Percentiles rank a stretch among this genome's conserved stretches.
Conservation (phyloP, 1,140 invertebrate species). For the Carcinoscorpius rotundicauda region DNA sequence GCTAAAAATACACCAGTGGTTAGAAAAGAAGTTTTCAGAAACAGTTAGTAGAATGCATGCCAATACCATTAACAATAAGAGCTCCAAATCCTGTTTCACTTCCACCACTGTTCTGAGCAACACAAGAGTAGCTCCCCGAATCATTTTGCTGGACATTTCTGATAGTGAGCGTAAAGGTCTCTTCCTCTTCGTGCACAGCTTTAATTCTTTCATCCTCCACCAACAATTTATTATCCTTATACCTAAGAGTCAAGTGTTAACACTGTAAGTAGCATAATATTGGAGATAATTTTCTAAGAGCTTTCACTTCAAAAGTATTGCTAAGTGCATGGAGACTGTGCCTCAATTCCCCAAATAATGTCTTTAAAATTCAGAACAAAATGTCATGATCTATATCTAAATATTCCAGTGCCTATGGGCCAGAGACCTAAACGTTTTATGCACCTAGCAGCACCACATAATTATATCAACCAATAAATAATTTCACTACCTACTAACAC, state of each 20-base stretch:
- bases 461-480: no score
- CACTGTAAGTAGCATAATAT: background rate
- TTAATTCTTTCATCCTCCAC: constrained; percentile 52
- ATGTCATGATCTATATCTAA: no score
- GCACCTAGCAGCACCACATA: no score
- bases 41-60: no score
- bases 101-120: constrained; percentile 60
- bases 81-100: constrained; percentile 29
- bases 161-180: constrained; percentile 60
- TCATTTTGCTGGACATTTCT: constrained; percentile 69
- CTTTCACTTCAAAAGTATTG: no score
- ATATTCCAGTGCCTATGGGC: no score
- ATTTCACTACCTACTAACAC: no score
- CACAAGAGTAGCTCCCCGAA: constrained; percentile 77
- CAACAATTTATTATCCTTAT: constrained; percentile 64
- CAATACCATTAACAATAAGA: constrained; percentile 9
- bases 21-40: no score
- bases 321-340: no score
- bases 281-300: background rate
- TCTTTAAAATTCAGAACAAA: no score
- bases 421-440: no score
- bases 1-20: constrained; percentile 2
- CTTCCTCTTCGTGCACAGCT: constrained; percentile 47
- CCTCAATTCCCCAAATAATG: no score
- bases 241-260: constrained; percentile 4